Evolutionary conservation across 2,113 vertebrate genomes (phyloP).

Genomic region (Pipra filicauda): DNA sequence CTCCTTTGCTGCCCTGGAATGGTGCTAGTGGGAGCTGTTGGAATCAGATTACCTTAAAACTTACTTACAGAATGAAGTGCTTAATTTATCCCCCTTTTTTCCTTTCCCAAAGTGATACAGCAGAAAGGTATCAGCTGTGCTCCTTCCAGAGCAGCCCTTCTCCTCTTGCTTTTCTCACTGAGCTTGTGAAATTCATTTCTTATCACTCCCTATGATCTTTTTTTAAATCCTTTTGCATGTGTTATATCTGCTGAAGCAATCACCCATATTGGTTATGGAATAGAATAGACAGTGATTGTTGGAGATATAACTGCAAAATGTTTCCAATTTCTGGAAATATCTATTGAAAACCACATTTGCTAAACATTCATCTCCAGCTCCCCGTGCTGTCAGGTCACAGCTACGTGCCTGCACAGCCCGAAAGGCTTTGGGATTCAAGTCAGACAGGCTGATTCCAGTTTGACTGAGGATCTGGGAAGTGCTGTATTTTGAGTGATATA

Average conservation of each 20-base stretch:
- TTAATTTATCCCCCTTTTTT: not conserved
- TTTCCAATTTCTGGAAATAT: not conserved
- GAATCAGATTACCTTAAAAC: conserved; percentile 25
- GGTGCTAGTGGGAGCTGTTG: conserved; percentile 26
- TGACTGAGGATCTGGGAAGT: not conserved
- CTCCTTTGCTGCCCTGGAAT: not conserved
- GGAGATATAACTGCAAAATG: not conserved
- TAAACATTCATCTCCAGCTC: not conserved
- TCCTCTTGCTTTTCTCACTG: not conserved
- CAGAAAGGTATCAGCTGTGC: not conserved
- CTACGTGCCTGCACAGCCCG: rapidly evolving
- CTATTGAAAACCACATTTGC: not conserved
- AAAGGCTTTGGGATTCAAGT: not conserved
- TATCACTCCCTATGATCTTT: not conserved
- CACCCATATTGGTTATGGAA: not conserved
- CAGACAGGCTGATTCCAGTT: not conserved
- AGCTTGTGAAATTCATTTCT: not conserved
- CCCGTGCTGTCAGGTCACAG: not conserved
- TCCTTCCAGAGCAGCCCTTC: not conserved
- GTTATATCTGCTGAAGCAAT: not conserved
- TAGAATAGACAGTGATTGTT: not conserved
- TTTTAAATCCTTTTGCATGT: not conserved
- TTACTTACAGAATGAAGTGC: not conserved
- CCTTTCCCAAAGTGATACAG: not conserved
- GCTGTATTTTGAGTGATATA: not conserved